These are phyloP conservation scores for Shargacucullia verbasci DNA, from an alignment of 2,888 invertebrate genomes.

Conservation along the genomic window DNA sequence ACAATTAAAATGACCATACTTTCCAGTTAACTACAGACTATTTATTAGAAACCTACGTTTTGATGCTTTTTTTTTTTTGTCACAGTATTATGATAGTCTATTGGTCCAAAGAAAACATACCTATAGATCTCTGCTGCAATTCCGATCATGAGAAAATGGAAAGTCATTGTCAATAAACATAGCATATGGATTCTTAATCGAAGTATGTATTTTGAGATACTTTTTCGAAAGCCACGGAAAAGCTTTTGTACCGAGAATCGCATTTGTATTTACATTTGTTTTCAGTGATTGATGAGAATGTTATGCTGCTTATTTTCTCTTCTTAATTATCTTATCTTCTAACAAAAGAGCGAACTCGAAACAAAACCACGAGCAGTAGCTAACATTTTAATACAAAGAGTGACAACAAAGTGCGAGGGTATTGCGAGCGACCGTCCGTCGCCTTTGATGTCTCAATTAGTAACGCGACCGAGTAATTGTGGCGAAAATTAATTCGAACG, in stretches of 20 bases:
- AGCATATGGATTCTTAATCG: too few relatives aligned
- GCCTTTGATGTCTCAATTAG: slow-evolving; percentile 88
- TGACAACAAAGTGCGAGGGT: slow-evolving; percentile 64
- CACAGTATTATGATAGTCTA: too few relatives aligned
- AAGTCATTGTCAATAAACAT: too few relatives aligned
- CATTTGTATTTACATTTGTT: neutral
- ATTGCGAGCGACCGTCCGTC: slow-evolving; percentile 69
- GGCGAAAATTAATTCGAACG: slow-evolving; percentile 85
- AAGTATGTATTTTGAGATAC: too few relatives aligned
- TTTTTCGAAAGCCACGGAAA: too few relatives aligned
- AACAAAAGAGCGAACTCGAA: slow-evolving; percentile 17
- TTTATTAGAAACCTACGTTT: too few relatives aligned
- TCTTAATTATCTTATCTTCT: slow-evolving; percentile 1
- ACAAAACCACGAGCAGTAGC: slow-evolving; percentile 17
- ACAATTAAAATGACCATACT: neutral
- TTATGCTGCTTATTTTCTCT: too few relatives aligned
- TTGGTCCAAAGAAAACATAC: too few relatives aligned
- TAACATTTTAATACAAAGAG: slow-evolving; percentile 51
- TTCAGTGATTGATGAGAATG: neutral
- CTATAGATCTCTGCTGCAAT: too few relatives aligned
- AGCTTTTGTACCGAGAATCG: too few relatives aligned
- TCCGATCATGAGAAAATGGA: too few relatives aligned
- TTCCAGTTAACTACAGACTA: neutral
- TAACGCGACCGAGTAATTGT: slow-evolving; percentile 86
- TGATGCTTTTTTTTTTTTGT: too few relatives aligned